These are phyloP conservation scores for Cyprinodon diabolis DNA, from an alignment of 2,797 vertebrate genomes.

Conservation along the genomic window DNA sequence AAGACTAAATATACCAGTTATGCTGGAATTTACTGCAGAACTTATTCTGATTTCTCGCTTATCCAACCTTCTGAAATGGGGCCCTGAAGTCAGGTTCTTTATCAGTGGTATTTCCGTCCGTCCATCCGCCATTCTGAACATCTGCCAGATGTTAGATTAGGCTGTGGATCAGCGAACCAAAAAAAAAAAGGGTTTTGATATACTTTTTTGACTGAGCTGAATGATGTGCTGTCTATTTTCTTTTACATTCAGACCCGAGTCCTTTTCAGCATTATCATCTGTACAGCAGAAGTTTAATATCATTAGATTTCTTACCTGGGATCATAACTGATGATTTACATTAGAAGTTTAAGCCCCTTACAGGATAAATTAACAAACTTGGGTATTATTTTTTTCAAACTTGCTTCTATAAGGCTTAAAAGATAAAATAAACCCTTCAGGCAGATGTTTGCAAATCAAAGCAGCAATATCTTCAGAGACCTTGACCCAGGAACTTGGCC, in stretches of 20 bases:
- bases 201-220: conserved; percentile 2
- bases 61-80: too few relatives aligned
- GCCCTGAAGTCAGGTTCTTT: not conserved
- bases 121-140: not conserved
- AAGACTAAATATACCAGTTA: too few relatives aligned
- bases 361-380: conserved; percentile 30
- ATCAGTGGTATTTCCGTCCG: not conserved
- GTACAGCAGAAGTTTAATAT: conserved; percentile 4
- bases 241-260: not conserved
- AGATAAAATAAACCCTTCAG: conserved; percentile 10
- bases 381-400: conserved; percentile 10
- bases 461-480: conserved; percentile 8
- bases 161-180: not conserved
- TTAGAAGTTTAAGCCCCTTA: conserved; percentile 15
- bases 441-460: conserved; percentile 37
- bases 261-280: conserved; percentile 25
- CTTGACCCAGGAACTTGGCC: conserved; percentile 17
- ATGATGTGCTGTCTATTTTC: conserved; percentile 10
- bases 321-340: conserved; percentile 19
- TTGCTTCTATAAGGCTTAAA: conserved; percentile 9
- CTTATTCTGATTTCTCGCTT: too few relatives aligned
- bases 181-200: too few relatives aligned
- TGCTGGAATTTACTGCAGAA: too few relatives aligned
- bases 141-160: not conserved
- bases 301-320: conserved; percentile 21